Percentiles rank a stretch among this genome's conserved stretches.
phyloP scores from a whole-genome alignment of 2,113 vertebrate species.

The Triplophysa dalaica region DNA sequence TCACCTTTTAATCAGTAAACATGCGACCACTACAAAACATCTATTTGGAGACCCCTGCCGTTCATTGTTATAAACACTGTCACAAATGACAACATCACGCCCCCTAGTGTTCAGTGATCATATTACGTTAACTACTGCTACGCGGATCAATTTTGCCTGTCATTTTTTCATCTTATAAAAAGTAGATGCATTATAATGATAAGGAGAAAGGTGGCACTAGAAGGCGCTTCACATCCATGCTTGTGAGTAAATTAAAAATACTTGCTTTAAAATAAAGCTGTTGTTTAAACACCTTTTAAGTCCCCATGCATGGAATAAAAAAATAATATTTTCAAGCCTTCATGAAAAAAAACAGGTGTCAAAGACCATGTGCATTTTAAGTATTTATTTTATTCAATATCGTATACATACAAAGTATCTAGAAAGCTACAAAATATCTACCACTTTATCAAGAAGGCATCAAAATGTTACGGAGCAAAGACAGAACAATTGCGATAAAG shows the following conservation, averaged over 20 bases:
- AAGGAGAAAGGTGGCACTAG: too few species aligned
- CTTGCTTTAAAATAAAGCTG: too few species aligned
- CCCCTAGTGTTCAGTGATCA: conserved; percentile 53
- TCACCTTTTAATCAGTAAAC: background rate
- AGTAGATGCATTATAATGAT: too few species aligned
- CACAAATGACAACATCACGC: conserved; percentile 38
- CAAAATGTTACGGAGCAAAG: conserved; percentile 98
- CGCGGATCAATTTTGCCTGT: too few species aligned
- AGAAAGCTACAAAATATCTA: conserved; percentile 99
- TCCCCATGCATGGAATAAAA: too few species aligned
- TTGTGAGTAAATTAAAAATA: too few species aligned
- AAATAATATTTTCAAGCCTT: too few species aligned
- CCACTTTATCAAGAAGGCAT: conserved; percentile 99
- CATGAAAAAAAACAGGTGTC: background rate
- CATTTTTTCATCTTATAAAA: too few species aligned
- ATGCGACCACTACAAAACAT: background rate
- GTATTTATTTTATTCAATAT: conserved; percentile 98
- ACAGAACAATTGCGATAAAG: conserved; percentile 97
- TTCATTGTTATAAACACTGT: background rate
- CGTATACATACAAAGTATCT: conserved; percentile 99
- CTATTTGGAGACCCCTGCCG: background rate
- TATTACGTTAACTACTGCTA: background rate
- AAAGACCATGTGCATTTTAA: conserved; percentile 59
- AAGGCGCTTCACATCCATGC: too few species aligned
- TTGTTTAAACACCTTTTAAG: too few species aligned